Evolutionary conservation across 2,113 vertebrate species (phyloP).

Genomic region (Hydrolagus affinis): DNA sequence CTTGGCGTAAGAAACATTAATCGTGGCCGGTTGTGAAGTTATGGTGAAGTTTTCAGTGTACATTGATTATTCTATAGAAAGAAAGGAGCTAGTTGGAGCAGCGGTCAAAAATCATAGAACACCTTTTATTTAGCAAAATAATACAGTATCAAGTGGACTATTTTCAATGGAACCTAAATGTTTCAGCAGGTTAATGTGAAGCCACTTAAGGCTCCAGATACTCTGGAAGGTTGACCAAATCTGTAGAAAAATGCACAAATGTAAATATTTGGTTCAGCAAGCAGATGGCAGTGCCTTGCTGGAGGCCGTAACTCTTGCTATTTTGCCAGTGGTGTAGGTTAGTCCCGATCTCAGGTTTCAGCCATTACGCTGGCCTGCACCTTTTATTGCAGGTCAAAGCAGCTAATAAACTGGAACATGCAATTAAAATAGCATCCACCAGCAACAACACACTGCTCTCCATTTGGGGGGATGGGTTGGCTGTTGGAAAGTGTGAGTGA

Average conservation of each 20-base stretch:
- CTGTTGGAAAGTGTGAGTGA: conserved; percentile 37
- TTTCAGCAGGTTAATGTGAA: background rate
- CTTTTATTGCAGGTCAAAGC: conserved; percentile 55
- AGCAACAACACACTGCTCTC: conserved; percentile 43
- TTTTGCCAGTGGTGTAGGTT: conserved; percentile 20
- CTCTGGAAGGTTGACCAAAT: conserved; percentile 13
- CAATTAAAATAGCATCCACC: conserved; percentile 52
- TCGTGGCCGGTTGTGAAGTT: background rate
- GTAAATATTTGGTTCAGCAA: conserved; percentile 19
- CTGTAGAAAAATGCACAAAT: background rate
- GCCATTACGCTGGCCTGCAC: conserved; percentile 44
- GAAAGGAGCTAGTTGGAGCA: background rate
- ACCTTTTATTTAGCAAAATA: background rate
- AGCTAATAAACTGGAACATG: conserved; percentile 51
- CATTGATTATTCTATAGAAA: too few relatives aligned
- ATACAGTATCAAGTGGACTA: background rate
- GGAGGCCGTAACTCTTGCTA: conserved; percentile 12
- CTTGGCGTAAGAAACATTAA: background rate
- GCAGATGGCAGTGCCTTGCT: conserved; percentile 19
- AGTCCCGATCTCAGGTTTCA: conserved; percentile 46
- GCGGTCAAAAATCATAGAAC: background rate
- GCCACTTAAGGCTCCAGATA: background rate
- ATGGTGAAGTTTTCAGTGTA: too few relatives aligned
- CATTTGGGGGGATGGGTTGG: conserved; percentile 43
- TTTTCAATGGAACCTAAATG: background rate